Conservation (phyloP, 2,797 vertebrate genomes). For the Amniataba percoides region DNA sequence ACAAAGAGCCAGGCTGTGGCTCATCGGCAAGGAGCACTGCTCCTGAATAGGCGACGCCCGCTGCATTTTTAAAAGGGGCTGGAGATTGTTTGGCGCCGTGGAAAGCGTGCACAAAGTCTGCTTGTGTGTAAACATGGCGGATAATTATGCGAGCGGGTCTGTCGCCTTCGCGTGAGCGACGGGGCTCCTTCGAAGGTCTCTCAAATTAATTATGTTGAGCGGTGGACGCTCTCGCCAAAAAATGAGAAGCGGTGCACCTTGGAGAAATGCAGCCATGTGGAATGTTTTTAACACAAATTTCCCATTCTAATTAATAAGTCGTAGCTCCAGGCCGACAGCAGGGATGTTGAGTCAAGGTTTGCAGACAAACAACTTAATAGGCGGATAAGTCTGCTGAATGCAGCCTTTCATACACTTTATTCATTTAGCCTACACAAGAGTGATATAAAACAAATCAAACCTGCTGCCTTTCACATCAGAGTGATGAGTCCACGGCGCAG, state of each 20-base stretch:
- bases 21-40: slow-evolving; percentile 17
- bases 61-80: slow-evolving; percentile 55
- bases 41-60: slow-evolving; percentile 35
- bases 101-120: slow-evolving; percentile 32
- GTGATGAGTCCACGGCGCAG: background rate
- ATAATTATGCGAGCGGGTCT: slow-evolving; percentile 45
- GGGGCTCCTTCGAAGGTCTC: slow-evolving; percentile 49
- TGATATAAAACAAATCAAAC: slow-evolving; percentile 2
- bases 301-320: slow-evolving; percentile 54
- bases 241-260: slow-evolving; percentile 41
- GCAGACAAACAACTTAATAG: slow-evolving; percentile 49
- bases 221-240: slow-evolving; percentile 27
- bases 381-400: slow-evolving; percentile 20
- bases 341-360: slow-evolving; percentile 49
- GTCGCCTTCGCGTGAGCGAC: slow-evolving; percentile 33
- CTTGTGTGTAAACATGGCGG: slow-evolving; percentile 50
- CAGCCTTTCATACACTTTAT: slow-evolving; percentile 24
- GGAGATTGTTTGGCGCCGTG: slow-evolving; percentile 10
- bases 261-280: slow-evolving; percentile 48
- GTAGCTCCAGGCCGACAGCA: slow-evolving; percentile 43
- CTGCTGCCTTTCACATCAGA: background rate
- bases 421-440: slow-evolving; percentile 13
- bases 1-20: slow-evolving; percentile 54
- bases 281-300: slow-evolving; percentile 53
- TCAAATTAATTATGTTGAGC: slow-evolving; percentile 57